Base-by-base conservation (phyloP, 2,797 vertebrate species). In the Cossypha niveicapilla region DNA sequence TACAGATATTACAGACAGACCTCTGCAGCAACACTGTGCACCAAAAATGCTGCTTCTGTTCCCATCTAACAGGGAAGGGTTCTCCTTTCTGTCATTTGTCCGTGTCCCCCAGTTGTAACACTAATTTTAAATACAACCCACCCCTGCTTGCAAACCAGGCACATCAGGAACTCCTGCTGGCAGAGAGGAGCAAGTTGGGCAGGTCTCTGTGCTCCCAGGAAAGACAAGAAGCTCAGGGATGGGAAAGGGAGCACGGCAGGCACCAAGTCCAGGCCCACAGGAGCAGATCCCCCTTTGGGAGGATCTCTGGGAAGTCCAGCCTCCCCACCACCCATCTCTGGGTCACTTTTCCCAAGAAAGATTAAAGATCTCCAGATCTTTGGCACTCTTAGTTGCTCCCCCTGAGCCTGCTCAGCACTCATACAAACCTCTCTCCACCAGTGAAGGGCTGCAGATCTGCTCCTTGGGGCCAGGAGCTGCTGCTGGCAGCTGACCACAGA, bases 271-370 rank as follows among this genome's bases (percentile, higher is more conserved):
- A 0, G 19, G 32, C 4, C 16, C 11, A 21, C 3, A 1, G 37
- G 23, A 61, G 35, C 32, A 62, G 67, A 37, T 34, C 4, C 11
- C 8, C 3, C 0, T 15, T 22, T 1, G 0, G 0, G 1, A 35
- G 21, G 10, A 6, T 42, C n/a, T 19, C 27, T 3, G 6, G 24
- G 13, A 41, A 75, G 45, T 6, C 23, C 78, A 82, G 21, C 3
- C 47, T 51, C 35, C 10, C 15, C 8, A 24, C 2, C 35, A 54
- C 13, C 6, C 13, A 41, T 28, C 18, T 60, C 34, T 8, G 44
- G 30, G 39, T 28, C 50, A 71, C 9, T 48, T 78, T 30, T 6
- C 6, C 28, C 47, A 4, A 0, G 9, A 51, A 21, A 35, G 10
- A 24, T 7, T 8, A 30, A 88, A 34, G 6, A 37, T 15, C 27